Evolutionary conservation across 1,140 invertebrate genomes (phyloP).

Genomic region (Galleria mellonella): DNA sequence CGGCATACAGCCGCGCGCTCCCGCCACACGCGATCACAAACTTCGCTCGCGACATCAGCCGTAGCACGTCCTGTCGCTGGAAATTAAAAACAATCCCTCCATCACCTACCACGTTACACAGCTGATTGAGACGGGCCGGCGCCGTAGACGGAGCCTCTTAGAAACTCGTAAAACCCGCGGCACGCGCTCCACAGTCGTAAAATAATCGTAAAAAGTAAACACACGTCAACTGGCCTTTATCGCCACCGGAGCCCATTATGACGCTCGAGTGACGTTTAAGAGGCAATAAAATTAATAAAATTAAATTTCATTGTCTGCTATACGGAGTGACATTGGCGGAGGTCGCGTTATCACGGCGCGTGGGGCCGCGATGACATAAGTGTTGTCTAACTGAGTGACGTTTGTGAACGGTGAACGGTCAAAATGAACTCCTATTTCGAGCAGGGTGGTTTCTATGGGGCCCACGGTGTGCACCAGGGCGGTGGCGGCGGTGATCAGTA

Average conservation of each 20-base stretch:
- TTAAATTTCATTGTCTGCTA: conserved; percentile 48
- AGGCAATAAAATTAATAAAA: conserved; percentile 71
- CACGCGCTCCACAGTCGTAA: conserved; percentile 63
- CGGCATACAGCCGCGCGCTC: conserved; percentile 35
- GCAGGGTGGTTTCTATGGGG: conserved; percentile 94
- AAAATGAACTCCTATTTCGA: conserved; percentile 97
- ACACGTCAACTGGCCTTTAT: conserved; percentile 65
- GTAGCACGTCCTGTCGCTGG: conserved; percentile 24
- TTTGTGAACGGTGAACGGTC: conserved; percentile 54
- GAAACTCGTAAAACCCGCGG: conserved; percentile 65
- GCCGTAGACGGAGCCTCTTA: conserved; percentile 46
- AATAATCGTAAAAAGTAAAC: conserved; percentile 75
- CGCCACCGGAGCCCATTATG: conserved; percentile 66
- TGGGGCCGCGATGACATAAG: conserved; percentile 68
- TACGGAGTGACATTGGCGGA: conserved; percentile 55
- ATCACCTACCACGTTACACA: conserved; percentile 7
- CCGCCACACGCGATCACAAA: conserved; percentile 45
- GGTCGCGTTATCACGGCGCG: conserved; percentile 64
- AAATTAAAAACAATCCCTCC: conserved; percentile 26
- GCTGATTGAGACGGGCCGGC: conserved; percentile 32
- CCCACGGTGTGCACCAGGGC: conserved; percentile 86
- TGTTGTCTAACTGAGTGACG: conserved; percentile 57
- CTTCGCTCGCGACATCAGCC: conserved; percentile 51
- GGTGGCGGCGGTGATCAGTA: conserved; percentile 84
- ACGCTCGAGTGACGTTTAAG: conserved; percentile 71